Conservation (phyloP, 2,113 vertebrate genomes). For the Rutilus rutilus region DNA sequence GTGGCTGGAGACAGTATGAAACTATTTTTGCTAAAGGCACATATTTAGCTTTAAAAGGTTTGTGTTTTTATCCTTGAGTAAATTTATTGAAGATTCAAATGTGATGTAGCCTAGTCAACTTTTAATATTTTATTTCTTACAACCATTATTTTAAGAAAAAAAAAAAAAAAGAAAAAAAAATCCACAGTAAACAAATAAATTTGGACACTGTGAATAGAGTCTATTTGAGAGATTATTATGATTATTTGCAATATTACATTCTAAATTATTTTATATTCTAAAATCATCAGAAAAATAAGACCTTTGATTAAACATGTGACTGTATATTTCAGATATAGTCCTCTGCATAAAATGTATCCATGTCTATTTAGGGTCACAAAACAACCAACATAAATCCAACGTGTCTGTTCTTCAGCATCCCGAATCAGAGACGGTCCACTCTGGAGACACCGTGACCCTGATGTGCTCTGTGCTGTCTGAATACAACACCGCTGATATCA, state of each 20-base stretch:
- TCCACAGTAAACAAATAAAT: not conserved
- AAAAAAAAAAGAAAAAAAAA: too few relatives aligned
- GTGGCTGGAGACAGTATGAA: not conserved
- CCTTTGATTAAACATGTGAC: not conserved
- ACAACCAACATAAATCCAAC: conserved; percentile 21
- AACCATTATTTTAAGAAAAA: not conserved
- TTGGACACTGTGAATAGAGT: not conserved
- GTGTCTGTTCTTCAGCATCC: conserved; percentile 12
- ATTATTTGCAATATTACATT: not conserved
- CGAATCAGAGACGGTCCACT: not conserved
- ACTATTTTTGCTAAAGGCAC: not conserved
- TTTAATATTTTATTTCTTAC: not conserved
- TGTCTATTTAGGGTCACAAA: conserved; percentile 3
- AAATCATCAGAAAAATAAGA: not conserved
- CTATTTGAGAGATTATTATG: not conserved
- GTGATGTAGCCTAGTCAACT: not conserved
- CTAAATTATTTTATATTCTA: not conserved
- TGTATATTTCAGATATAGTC: not conserved
- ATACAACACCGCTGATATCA: conserved; percentile 12
- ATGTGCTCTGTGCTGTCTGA: conserved; percentile 59
- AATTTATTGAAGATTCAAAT: not conserved
- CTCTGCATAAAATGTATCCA: not conserved
- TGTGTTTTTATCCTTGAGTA: not conserved
- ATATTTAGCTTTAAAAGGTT: conserved; percentile 29
- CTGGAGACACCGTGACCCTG: conserved; percentile 45